Evolutionary conservation across 1,140 invertebrate species (phyloP).

Genomic region (Aricia agestis): DNA sequence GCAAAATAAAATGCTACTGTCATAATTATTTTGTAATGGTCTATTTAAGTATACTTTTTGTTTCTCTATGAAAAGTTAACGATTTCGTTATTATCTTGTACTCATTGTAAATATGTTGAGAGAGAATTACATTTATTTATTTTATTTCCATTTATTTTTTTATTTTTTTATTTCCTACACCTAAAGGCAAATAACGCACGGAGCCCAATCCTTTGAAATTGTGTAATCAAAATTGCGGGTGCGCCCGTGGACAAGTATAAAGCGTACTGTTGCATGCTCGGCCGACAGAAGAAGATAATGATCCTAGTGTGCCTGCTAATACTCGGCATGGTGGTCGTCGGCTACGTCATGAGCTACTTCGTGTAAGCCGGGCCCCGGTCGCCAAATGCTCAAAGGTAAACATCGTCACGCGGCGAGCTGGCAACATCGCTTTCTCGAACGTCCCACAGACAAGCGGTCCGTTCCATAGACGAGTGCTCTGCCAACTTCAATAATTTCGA

Average conservation of each 20-base stretch:
- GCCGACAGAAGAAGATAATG: conserved; percentile 98
- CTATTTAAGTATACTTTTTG: background rate
- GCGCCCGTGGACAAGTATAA: conserved; percentile 45
- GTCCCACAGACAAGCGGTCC: background rate
- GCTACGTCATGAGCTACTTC: conserved; percentile 76
- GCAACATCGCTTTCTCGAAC: conserved; percentile 23
- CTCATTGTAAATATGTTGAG: conserved; percentile 73
- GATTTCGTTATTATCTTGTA: conserved; percentile 28
- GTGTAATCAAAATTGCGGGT: conserved; percentile 27
- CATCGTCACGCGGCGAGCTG: conserved; percentile 35
- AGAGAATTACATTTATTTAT: conserved; percentile 74
- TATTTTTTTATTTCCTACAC: conserved; percentile 44
- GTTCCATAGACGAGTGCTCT: no score
- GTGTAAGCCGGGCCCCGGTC: conserved; percentile 48
- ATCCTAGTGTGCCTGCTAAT: conserved; percentile 97
- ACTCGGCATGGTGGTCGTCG: conserved; percentile 88
- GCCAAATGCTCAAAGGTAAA: conserved; percentile 62
- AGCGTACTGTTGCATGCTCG: conserved; percentile 70
- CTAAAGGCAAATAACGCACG: conserved; percentile 69
- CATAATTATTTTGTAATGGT: conserved; percentile 2
- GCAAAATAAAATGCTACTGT: conserved; percentile 16
- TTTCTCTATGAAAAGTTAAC: conserved; percentile 16
- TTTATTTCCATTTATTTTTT: conserved; percentile 69
- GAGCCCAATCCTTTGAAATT: conserved; percentile 31
- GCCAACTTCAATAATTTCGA: no score